Evolutionary conservation across 2,888 invertebrate species (phyloP), one percentile per base, ranked within the genome.

Genomic region (Maniola hyperantus): DNA sequence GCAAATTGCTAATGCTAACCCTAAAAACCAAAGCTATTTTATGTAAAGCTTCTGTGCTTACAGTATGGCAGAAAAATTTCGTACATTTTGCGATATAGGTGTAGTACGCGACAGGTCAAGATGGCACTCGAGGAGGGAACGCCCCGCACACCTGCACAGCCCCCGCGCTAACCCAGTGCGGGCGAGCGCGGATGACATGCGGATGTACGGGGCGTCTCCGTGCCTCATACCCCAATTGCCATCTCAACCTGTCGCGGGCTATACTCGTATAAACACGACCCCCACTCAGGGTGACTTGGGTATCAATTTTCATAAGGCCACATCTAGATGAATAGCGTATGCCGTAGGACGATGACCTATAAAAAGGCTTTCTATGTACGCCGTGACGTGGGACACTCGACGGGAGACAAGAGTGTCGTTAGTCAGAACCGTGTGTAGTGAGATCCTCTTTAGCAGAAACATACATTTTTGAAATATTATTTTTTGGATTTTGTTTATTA

Each of bases 341-440:
- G 66, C 64, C 51, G 58, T 64, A 69, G 86, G 87, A 87, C 84
- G 83, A 88, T 80, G 88, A 88, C 85, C 84, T 83, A 87, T 87
- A 86, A 88, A 88, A 88, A 86, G 84, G 81, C 83, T 84, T 83
- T 83, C 80, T 83, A 79, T 80, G 80, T 84, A 79, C 77, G 80
- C 76, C 78, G 77, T 76, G 76, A 76, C 78, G 77, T 79, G 82
- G 77, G 78, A 73, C 78, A 77, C 79, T 76, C 76, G 71, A 73
- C 72, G 73, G 71, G 71, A 70, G 76, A 76, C 71, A 70, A 69
- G 77, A 78, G 78, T 78, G 79, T 83, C 81, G 82, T 86, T 84
- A 86, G 83, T 78, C 76, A 78, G 58, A 55, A 64, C 62, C 44
- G 64, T 55, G 66, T 63, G 68, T 57, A 70, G 64, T 65, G 68